Conservation (phyloP, 2,113 vertebrate species). For the Balaenoptera acutorostrata region DNA sequence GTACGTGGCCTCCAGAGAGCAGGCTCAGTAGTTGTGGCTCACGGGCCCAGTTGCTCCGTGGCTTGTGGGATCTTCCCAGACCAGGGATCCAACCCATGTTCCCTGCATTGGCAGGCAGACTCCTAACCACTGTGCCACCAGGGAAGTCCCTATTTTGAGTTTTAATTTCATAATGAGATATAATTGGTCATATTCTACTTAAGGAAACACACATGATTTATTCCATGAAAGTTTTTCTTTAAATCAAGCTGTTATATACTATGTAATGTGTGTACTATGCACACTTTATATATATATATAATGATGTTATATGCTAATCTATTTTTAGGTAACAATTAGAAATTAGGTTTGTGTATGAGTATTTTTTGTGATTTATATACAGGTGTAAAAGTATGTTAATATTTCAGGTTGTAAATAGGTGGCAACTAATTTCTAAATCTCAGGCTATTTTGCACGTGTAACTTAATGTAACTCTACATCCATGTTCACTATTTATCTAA, state of each 20-base stretch:
- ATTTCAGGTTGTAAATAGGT: not conserved
- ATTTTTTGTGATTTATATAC: not conserved
- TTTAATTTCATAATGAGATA: not conserved
- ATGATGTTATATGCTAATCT: not conserved
- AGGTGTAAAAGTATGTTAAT: not conserved
- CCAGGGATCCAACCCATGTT: no score
- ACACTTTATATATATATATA: not conserved
- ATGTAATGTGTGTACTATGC: not conserved
- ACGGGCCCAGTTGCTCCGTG: no score
- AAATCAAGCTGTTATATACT: not conserved
- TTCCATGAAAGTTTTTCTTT: not conserved
- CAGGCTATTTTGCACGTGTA: not conserved
- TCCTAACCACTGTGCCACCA: not conserved
- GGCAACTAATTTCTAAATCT: not conserved
- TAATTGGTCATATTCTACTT: not conserved
- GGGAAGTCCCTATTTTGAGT: not conserved
- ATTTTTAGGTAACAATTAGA: not conserved
- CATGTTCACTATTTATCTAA: not conserved
- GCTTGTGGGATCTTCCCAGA: not conserved
- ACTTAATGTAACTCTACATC: not conserved
- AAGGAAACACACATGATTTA: not conserved
- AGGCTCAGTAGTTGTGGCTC: no score
- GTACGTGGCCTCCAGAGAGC: no score
- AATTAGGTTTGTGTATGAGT: not conserved
- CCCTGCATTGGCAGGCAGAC: not conserved